These are phyloP conservation scores for Pelochelys cantorii DNA, from an alignment of 2,797 vertebrate genomes.

Conservation along the genomic window DNA sequence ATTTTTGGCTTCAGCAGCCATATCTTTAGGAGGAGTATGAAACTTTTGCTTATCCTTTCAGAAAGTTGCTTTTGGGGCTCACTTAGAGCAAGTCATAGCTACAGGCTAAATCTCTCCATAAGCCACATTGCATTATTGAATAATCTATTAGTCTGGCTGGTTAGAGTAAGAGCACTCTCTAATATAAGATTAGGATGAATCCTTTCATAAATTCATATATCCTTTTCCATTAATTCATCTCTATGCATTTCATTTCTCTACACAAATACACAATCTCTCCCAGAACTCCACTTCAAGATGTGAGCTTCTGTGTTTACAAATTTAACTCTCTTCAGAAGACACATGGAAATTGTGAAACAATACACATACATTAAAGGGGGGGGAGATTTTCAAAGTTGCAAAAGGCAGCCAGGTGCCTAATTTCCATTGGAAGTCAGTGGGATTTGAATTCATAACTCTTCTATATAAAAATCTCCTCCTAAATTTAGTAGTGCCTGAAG, in stretches of 20 bases:
- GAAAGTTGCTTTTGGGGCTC: constrained; percentile 40
- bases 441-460: not conserved
- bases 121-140: constrained; percentile 41
- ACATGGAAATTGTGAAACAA: not conserved
- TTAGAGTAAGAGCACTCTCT: constrained; percentile 56
- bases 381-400: not conserved
- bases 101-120: constrained; percentile 30
- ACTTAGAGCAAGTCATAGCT: constrained; percentile 57
- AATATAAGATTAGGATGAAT: constrained; percentile 53
- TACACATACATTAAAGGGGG: not conserved
- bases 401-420: not conserved
- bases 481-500: not conserved
- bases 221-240: constrained; percentile 43
- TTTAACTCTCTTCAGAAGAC: not conserved
- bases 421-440: not conserved
- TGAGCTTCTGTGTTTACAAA: not conserved
- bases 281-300: not conserved
- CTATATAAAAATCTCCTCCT: not conserved
- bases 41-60: constrained; percentile 43
- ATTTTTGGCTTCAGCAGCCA: constrained; percentile 25
- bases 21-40: not conserved
- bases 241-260: constrained; percentile 28
- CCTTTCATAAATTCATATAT: constrained; percentile 43
- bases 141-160: constrained; percentile 19
- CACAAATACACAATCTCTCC: not conserved